phyloP scores from a whole-genome alignment of 1,140 invertebrate species.

The Contarinia nasturtii region DNA sequence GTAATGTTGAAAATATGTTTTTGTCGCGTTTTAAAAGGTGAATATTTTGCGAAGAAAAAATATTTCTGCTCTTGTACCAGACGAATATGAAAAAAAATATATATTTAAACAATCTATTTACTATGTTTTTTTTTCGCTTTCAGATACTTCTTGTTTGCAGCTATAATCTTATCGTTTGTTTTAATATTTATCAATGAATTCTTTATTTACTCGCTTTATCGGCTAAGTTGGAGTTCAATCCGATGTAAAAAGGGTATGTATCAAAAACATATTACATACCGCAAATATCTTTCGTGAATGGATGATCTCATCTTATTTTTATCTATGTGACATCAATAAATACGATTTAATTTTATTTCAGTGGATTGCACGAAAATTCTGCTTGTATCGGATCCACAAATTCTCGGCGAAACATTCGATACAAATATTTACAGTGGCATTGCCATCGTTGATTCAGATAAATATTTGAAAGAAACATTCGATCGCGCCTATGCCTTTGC shows the following conservation, averaged over 20 bases:
- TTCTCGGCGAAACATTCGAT: slow-evolving; percentile 45
- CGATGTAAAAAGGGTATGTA: slow-evolving; percentile 16
- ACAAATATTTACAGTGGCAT: slow-evolving; percentile 15
- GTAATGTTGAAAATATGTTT: too few relatives aligned
- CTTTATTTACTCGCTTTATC: slow-evolving; percentile 27
- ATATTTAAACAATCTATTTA: too few relatives aligned
- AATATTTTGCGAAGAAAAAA: too few relatives aligned
- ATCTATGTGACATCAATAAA: too few relatives aligned
- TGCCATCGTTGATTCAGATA: slow-evolving; percentile 17
- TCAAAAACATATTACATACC: too few relatives aligned
- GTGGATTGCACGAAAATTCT: slow-evolving; percentile 46
- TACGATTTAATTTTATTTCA: slow-evolving; percentile 5
- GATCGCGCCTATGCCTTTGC: slow-evolving; percentile 43
- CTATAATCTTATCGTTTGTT: slow-evolving; percentile 10
- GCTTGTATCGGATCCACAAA: slow-evolving; percentile 82
- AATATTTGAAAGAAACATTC: slow-evolving; percentile 56
- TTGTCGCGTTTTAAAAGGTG: too few relatives aligned
- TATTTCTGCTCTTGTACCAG: too few relatives aligned
- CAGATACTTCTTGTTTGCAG: too few relatives aligned
- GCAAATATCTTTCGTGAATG: too few relatives aligned
- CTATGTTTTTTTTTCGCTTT: too few relatives aligned
- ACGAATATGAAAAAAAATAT: too few relatives aligned
- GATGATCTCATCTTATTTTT: too few relatives aligned
- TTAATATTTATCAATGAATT: slow-evolving; percentile 19
- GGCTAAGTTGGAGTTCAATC: slow-evolving; percentile 29